Evolutionary conservation across 1,140 invertebrate species (phyloP).

Genomic region (Tachypleus tridentatus): DNA sequence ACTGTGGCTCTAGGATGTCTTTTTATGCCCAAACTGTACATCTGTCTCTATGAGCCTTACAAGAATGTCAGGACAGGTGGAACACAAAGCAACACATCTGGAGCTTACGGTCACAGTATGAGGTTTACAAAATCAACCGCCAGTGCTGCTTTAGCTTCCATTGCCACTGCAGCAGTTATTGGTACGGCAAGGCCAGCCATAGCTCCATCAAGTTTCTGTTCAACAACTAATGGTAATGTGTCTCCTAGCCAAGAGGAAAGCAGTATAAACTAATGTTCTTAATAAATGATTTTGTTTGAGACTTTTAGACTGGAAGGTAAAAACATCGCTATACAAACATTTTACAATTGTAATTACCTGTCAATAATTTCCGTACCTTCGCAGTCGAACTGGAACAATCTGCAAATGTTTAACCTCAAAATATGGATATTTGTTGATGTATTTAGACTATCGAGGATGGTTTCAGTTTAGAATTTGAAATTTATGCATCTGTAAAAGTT

Average conservation of each 20-base stretch:
- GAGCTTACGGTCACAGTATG: slow-evolving; percentile 3
- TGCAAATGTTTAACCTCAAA: too few relatives aligned
- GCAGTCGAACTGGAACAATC: too few relatives aligned
- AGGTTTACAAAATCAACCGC: slow-evolving; percentile 9
- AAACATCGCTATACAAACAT: too few relatives aligned
- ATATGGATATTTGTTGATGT: too few relatives aligned
- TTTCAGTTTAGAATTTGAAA: too few relatives aligned
- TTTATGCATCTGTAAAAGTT: too few relatives aligned
- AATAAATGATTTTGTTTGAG: too few relatives aligned
- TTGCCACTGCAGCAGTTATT: slow-evolving; percentile 5
- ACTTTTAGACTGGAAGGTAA: too few relatives aligned
- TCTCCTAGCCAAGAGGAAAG: slow-evolving; percentile 15
- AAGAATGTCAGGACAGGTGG: slow-evolving; percentile 51
- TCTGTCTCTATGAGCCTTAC: slow-evolving; percentile 59
- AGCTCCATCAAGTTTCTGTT: slow-evolving; percentile 9
- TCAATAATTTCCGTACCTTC: too few relatives aligned
- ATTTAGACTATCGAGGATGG: too few relatives aligned
- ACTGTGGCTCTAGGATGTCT: too few relatives aligned
- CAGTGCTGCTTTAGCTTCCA: not conserved
- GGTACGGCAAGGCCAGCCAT: slow-evolving; percentile 8
- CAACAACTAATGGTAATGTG: slow-evolving; percentile 14
- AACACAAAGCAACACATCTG: not conserved
- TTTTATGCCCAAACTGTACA: slow-evolving; percentile 64
- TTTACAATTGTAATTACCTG: too few relatives aligned
- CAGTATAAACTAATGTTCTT: slow-evolving; percentile 5